These are phyloP conservation scores for Caerostris extrusa DNA, from an alignment of 1,140 invertebrate genomes.

Conservation along the genomic window DNA sequence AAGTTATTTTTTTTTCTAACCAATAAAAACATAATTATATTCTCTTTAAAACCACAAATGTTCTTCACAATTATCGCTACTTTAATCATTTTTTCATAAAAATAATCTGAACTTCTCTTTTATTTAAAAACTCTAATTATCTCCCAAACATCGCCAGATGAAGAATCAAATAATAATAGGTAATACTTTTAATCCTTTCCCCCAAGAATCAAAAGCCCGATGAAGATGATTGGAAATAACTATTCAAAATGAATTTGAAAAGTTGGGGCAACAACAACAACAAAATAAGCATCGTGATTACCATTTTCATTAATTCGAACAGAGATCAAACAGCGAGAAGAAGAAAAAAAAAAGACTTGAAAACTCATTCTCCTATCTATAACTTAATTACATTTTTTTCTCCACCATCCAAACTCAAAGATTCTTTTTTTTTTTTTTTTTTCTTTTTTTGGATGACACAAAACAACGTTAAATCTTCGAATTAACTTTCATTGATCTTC, in stretches of 20 bases:
- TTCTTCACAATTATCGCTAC: too few relatives aligned
- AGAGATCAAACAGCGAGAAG: neutral
- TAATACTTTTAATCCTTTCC: neutral
- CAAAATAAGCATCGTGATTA: neutral
- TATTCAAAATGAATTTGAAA: neutral
- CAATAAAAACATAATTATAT: too few relatives aligned
- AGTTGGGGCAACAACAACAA: neutral
- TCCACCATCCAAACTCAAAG: neutral
- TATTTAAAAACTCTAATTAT: too few relatives aligned
- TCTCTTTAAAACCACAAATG: too few relatives aligned
- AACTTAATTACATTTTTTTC: constrained; percentile 38
- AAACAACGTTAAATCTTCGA: constrained; percentile 21
- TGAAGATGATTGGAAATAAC: neutral
- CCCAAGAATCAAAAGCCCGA: neutral
- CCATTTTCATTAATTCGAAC: constrained; percentile 1
- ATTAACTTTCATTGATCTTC: constrained; percentile 12
- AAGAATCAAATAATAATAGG: neutral
- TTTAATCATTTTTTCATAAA: too few relatives aligned
- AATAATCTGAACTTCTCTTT: too few relatives aligned
- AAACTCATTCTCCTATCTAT: neutral
- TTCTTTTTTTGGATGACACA: neutral
- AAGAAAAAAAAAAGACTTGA: neutral
- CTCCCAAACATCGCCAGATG: too few relatives aligned
- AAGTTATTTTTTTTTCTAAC: too few relatives aligned
- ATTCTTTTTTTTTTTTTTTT: neutral